phyloP scores from a whole-genome alignment of 2,797 vertebrate genomes.

The Thalassophryne amazonica region DNA sequence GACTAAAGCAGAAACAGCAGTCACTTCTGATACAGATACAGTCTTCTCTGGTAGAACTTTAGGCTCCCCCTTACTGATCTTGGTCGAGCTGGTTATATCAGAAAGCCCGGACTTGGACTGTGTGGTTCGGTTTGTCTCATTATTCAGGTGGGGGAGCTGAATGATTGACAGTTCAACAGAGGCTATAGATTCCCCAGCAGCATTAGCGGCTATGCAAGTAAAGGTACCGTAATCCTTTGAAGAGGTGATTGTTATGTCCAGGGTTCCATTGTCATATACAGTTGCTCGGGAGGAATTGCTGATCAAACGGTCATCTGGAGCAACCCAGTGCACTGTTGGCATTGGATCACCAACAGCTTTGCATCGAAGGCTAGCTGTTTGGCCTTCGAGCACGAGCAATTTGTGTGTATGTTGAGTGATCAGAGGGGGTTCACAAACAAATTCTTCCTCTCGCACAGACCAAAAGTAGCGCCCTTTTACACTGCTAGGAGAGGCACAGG shows the following conservation, averaged over 20 bases:
- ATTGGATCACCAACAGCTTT: slow-evolving; percentile 95
- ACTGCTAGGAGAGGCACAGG: slow-evolving; percentile 90
- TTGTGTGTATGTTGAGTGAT: slow-evolving; percentile 97
- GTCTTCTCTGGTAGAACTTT: slow-evolving; percentile 86
- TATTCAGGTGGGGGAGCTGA: slow-evolving; percentile 94
- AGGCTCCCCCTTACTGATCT: slow-evolving; percentile 87
- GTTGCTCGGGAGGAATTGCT: slow-evolving; percentile 91
- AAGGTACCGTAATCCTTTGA: slow-evolving; percentile 95
- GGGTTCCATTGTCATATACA: slow-evolving; percentile 93
- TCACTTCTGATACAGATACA: slow-evolving; percentile 93
- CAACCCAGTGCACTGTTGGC: slow-evolving; percentile 95
- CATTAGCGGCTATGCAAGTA: slow-evolving; percentile 96
- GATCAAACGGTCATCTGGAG: slow-evolving; percentile 91
- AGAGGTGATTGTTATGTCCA: slow-evolving; percentile 93
- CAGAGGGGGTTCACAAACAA: slow-evolving; percentile 93
- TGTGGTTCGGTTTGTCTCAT: slow-evolving; percentile 84
- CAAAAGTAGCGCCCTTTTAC: slow-evolving; percentile 97
- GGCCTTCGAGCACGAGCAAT: slow-evolving; percentile 92
- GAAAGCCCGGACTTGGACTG: slow-evolving; percentile 94
- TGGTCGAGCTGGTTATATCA: slow-evolving; percentile 95
- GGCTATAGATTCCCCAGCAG: slow-evolving; percentile 95
- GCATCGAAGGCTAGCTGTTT: slow-evolving; percentile 92
- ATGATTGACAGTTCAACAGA: slow-evolving; percentile 94
- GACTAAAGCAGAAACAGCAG: slow-evolving; percentile 88
- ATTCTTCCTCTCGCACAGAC: slow-evolving; percentile 94